phyloP scores from a whole-genome alignment of 2,888 invertebrate species.

The Sycophila texana region DNA sequence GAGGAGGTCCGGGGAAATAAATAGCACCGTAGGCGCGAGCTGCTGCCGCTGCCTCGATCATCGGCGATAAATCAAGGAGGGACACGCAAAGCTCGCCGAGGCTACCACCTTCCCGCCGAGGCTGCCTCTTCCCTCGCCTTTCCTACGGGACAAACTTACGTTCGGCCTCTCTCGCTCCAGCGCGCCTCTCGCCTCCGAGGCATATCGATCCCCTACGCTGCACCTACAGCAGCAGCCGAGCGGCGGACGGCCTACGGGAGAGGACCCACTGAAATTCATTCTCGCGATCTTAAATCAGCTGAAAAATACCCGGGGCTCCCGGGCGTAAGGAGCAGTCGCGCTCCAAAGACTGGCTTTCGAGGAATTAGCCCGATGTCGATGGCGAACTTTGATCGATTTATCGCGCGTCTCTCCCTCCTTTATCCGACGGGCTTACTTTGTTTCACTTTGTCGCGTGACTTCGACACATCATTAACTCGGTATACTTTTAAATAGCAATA shows the following conservation, averaged over 20 bases:
- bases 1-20: constrained; percentile 30
- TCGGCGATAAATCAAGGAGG: constrained; percentile 56
- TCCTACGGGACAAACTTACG: constrained; percentile 53
- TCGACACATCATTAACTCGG: no score
- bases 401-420: no score
- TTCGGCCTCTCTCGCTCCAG: constrained; percentile 30
- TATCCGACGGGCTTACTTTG: no score
- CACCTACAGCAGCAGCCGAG: not conserved
- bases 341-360: not conserved
- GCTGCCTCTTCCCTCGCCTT: constrained; percentile 51
- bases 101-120: not conserved
- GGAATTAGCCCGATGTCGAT: not conserved
- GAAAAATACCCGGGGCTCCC: constrained; percentile 21
- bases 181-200: not conserved
- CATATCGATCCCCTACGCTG: not conserved
- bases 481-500: no score
- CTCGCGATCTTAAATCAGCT: constrained; percentile 39
- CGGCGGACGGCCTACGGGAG: not conserved
- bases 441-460: no score
- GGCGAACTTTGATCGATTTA: no score
- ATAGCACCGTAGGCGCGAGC: constrained; percentile 43
- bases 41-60: constrained; percentile 41
- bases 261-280: constrained; percentile 37
- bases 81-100: constrained; percentile 61
- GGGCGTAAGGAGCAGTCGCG: not conserved